Percentiles rank a stretch among this genome's conserved stretches.
These are phyloP conservation scores for Spheniscus mendiculus DNA, from an alignment of 2,113 vertebrate genomes.

Conservation along the genomic window DNA sequence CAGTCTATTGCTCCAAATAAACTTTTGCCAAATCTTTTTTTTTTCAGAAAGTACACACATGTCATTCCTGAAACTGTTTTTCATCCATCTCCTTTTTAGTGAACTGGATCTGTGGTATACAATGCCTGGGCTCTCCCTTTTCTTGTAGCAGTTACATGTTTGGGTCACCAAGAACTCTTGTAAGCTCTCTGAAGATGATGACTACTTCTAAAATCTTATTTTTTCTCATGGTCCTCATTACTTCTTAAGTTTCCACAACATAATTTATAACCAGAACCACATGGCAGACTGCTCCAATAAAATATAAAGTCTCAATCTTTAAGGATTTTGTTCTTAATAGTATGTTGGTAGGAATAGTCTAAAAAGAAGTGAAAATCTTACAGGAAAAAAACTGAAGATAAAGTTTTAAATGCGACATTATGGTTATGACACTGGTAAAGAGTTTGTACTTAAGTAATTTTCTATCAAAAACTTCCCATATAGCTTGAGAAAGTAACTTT, in stretches of 20 bases:
- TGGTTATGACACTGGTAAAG: background rate
- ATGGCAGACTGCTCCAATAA: background rate
- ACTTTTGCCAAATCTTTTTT: background rate
- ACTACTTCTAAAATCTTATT: background rate
- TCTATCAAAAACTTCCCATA: background rate
- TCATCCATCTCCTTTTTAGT: background rate
- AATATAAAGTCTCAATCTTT: background rate
- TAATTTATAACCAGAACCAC: background rate
- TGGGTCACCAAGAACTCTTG: background rate
- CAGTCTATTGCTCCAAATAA: background rate
- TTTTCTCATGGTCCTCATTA: background rate
- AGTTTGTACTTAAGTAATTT: rapidly evolving
- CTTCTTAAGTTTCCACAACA: background rate
- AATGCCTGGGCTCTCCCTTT: background rate
- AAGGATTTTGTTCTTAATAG: background rate
- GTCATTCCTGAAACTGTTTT: background rate
- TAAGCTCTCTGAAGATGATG: background rate
- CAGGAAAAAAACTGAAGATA: background rate
- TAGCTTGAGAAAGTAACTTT: background rate
- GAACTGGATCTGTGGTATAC: background rate
- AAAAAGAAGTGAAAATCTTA: background rate
- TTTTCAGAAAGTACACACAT: background rate
- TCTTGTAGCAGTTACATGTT: background rate
- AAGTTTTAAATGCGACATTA: background rate
- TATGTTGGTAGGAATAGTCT: background rate